Conservation (phyloP, 1,140 invertebrate genomes). For the Stegodyphus dumicola region DNA sequence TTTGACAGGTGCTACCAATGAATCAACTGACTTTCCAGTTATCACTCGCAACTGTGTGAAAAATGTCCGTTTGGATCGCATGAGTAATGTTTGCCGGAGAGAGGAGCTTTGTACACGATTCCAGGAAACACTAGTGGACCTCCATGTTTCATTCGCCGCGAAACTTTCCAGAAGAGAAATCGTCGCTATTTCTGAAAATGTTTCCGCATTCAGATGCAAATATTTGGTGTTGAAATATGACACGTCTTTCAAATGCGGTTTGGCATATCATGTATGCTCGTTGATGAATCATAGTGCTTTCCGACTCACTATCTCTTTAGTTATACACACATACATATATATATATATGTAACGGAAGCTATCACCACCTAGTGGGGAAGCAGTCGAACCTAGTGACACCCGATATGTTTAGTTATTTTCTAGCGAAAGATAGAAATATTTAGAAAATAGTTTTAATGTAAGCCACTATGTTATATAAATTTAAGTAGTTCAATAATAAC, state of each 20-base stretch:
- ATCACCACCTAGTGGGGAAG: too few relatives aligned
- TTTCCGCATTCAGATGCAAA: slow-evolving; percentile 14
- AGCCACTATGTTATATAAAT: too few relatives aligned
- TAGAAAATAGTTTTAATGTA: too few relatives aligned
- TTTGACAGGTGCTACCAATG: slow-evolving; percentile 48
- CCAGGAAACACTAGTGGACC: slow-evolving; percentile 21
- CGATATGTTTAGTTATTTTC: too few relatives aligned
- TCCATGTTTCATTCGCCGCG: slow-evolving; percentile 23
- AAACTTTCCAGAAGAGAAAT: slow-evolving; percentile 33
- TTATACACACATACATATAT: too few relatives aligned
- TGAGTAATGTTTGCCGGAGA: slow-evolving; percentile 39
- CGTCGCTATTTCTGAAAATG: slow-evolving; percentile 2
- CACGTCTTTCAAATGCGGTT: slow-evolving; percentile 1
- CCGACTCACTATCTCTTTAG: too few relatives aligned
- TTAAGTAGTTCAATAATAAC: too few relatives aligned
- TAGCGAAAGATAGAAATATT: too few relatives aligned
- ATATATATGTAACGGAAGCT: too few relatives aligned
- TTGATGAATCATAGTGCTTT: too few relatives aligned
- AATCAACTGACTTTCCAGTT: slow-evolving; percentile 50
- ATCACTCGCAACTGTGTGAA: slow-evolving; percentile 46
- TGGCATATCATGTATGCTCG: neutral
- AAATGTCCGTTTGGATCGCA: slow-evolving; percentile 31
- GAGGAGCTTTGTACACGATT: slow-evolving; percentile 48
- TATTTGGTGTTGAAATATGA: slow-evolving; percentile 24
- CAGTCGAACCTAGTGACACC: too few relatives aligned